A percentile compares a stretch with the other conserved stretches of the same genome.
These are phyloP conservation scores for Sarcophaga carnaria DNA, from an alignment of 2,888 invertebrate genomes.

Conservation along the genomic window DNA sequence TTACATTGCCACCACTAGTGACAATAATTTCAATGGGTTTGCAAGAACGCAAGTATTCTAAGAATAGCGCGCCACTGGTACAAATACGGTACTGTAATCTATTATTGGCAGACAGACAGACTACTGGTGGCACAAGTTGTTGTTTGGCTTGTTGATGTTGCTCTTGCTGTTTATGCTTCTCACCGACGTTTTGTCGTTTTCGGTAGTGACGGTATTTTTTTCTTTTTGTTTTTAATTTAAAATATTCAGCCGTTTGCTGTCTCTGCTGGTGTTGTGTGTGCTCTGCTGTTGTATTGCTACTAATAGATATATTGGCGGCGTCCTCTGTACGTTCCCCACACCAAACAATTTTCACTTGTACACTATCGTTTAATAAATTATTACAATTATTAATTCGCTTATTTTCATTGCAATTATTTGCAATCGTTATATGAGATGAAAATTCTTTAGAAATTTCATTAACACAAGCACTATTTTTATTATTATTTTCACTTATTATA, in stretches of 20 bases:
- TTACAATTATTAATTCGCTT: conserved; percentile 69
- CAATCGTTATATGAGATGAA: conserved; percentile 19
- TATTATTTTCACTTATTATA: conserved; percentile 32
- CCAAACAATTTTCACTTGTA: conserved; percentile 74
- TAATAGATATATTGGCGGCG: conserved; percentile 61
- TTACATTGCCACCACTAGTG: conserved; percentile 17
- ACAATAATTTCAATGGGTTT: conserved; percentile 75
- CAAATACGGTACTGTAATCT: conserved; percentile 74
- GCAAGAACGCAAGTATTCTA: conserved; percentile 76
- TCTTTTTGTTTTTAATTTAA: conserved; percentile 54
- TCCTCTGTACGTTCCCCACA: conserved; percentile 74
- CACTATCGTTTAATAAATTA: conserved; percentile 30
- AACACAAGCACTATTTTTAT: conserved; percentile 46
- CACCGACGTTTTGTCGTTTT: conserved; percentile 10
- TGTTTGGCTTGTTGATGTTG: conserved; percentile 33
- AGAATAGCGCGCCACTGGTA: conserved; percentile 76
- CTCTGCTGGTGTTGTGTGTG: conserved; percentile 14
- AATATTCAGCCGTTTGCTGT: conserved; percentile 26
- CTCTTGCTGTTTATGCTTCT: background rate
- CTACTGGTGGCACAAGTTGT: conserved; percentile 29
- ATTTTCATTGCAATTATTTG: conserved; percentile 61
- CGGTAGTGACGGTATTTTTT: conserved; percentile 30
- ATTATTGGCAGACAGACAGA: conserved; percentile 64
- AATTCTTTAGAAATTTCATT: conserved; percentile 67
- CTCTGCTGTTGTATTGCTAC: conserved; percentile 48